Percentiles rank a stretch among this genome's conserved stretches.
These are phyloP conservation scores for Harlomillsia oculata DNA, from an alignment of 1,140 invertebrate species.

Conservation along the genomic window DNA sequence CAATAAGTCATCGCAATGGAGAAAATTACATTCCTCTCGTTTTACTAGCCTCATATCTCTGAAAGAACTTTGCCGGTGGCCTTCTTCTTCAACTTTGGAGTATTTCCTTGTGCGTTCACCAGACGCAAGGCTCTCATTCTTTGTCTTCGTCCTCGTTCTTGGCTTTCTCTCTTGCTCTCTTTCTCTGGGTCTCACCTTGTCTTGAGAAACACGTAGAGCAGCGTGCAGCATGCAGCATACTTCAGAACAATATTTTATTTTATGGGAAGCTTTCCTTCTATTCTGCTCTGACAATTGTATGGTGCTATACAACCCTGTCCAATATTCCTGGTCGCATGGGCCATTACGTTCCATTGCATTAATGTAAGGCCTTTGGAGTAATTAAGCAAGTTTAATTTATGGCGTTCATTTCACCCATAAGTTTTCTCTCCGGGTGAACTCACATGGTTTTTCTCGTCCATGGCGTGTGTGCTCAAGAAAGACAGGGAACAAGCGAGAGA, in stretches of 20 bases:
- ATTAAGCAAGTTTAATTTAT: constrained; percentile 28
- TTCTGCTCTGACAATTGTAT: too few species aligned
- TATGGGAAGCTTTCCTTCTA: neutral
- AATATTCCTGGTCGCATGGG: neutral
- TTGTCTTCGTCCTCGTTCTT: too few species aligned
- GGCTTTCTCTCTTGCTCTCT: neutral
- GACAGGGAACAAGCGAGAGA: too few species aligned
- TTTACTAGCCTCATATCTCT: too few species aligned
- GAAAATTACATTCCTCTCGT: constrained; percentile 9
- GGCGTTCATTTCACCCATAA: constrained; percentile 22
- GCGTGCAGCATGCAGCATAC: neutral
- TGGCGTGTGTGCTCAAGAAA: too few species aligned
- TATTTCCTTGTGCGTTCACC: too few species aligned
- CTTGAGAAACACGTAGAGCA: neutral
- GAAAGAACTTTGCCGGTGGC: too few species aligned
- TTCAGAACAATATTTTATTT: too few species aligned
- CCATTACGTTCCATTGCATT: neutral
- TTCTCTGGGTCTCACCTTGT: neutral
- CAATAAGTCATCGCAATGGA: constrained; percentile 1
- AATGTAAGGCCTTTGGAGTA: constrained; percentile 11
- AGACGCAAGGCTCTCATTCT: too few species aligned
- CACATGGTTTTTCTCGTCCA: neutral
- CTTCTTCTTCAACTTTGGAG: too few species aligned
- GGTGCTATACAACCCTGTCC: neutral
- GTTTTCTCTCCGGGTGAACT: neutral